These are phyloP conservation scores for Eulithis testata DNA, from an alignment of 2,888 invertebrate species.

Conservation along the genomic window DNA sequence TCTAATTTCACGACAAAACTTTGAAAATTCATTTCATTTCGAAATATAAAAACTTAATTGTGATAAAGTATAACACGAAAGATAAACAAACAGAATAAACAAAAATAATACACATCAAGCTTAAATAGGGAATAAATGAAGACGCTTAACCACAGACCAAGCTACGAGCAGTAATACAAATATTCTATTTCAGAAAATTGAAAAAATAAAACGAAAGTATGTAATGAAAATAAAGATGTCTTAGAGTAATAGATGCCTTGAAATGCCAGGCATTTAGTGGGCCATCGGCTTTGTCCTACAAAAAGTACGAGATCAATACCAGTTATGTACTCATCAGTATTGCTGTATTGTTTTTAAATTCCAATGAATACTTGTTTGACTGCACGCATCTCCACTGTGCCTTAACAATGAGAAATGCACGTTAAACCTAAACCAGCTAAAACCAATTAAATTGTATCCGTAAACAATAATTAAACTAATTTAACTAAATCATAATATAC, in stretches of 20 bases:
- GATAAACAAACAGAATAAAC: slow-evolving; percentile 22
- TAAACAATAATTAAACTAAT: slow-evolving; percentile 38
- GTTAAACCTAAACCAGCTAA: slow-evolving; percentile 31
- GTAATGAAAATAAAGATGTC: no score
- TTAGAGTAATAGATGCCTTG: no score
- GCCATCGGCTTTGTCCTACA: no score
- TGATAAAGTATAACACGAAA: slow-evolving; percentile 29
- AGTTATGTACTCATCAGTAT: not conserved
- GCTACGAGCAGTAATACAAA: slow-evolving; percentile 10
- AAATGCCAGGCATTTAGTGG: no score
- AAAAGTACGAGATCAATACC: no score
- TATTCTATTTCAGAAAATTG: not conserved
- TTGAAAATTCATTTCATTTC: not conserved
- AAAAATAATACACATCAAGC: slow-evolving; percentile 35
- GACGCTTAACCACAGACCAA: slow-evolving; percentile 22
- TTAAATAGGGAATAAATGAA: slow-evolving; percentile 30
- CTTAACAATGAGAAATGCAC: slow-evolving; percentile 39
- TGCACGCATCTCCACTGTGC: slow-evolving; percentile 17
- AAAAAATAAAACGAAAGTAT: no score
- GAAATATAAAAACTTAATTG: slow-evolving; percentile 27
- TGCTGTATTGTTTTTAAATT: not conserved
- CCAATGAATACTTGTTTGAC: slow-evolving; percentile 1
- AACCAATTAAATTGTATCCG: slow-evolving; percentile 23
- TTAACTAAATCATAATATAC: slow-evolving; percentile 35
- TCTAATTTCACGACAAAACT: not conserved